Conservation (phyloP, 2,888 invertebrate genomes). For the Malthinus seriepunctatus region DNA sequence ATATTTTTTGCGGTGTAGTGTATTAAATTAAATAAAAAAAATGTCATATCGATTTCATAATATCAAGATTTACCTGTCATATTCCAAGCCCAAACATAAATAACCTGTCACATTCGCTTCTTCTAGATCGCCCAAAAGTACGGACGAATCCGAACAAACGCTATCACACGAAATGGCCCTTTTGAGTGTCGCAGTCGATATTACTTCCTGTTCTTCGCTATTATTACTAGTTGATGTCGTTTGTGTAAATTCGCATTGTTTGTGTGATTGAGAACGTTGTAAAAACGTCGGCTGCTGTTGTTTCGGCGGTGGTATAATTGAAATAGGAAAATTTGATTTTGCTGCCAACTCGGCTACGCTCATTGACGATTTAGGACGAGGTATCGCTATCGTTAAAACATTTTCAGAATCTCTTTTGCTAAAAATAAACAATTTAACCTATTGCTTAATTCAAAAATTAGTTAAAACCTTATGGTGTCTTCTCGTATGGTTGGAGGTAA, state of each 20-base stretch:
- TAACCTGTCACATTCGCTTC: slow-evolving; percentile 74
- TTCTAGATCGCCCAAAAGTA: slow-evolving; percentile 70
- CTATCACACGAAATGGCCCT: slow-evolving; percentile 80
- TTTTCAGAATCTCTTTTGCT: slow-evolving; percentile 32
- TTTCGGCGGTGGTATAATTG: slow-evolving; percentile 46
- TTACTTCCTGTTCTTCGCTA: slow-evolving; percentile 40
- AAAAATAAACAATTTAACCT: not conserved
- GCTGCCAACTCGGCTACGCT: slow-evolving; percentile 48
- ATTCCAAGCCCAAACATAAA: slow-evolving; percentile 75
- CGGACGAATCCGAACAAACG: slow-evolving; percentile 78
- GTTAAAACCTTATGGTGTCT: slow-evolving; percentile 9
- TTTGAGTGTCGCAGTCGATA: slow-evolving; percentile 55
- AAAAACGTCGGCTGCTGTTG: slow-evolving; percentile 16
- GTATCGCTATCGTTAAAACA: slow-evolving; percentile 50
- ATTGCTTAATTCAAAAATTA: not conserved
- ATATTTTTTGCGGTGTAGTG: no score
- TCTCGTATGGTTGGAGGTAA: slow-evolving; percentile 25
- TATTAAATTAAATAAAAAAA: not conserved
- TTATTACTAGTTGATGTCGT: slow-evolving; percentile 16
- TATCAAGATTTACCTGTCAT: slow-evolving; percentile 65
- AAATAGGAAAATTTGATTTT: slow-evolving; percentile 48
- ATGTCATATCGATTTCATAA: not conserved
- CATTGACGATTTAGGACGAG: slow-evolving; percentile 50
- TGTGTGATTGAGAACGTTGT: slow-evolving; percentile 10
- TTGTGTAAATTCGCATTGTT: slow-evolving; percentile 7